These are phyloP conservation scores for Lynx canadensis DNA, from an alignment of 2,113 vertebrate species.

Conservation along the genomic window DNA sequence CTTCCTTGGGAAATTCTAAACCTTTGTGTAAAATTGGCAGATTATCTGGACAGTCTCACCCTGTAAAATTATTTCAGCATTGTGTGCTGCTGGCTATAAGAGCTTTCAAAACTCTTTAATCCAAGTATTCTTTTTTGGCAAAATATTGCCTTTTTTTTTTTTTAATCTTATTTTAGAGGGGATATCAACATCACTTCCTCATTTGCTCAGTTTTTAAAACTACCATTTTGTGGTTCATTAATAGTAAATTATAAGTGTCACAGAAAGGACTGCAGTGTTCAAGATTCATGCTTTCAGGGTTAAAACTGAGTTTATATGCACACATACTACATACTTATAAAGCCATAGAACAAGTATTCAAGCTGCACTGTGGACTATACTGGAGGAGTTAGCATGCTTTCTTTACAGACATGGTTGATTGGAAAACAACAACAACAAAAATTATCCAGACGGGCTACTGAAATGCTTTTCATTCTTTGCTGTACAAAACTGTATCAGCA, in stretches of 20 bases:
- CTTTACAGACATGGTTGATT: slow-evolving; percentile 65
- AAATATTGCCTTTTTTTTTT: slow-evolving; percentile 35
- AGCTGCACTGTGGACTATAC: background rate
- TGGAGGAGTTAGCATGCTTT: slow-evolving; percentile 12
- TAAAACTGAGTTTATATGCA: slow-evolving; percentile 45
- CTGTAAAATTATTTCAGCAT: slow-evolving; percentile 37
- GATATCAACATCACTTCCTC: background rate
- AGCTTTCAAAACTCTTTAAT: slow-evolving; percentile 48
- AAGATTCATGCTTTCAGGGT: background rate
- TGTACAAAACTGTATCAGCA: slow-evolving; percentile 53
- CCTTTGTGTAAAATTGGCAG: slow-evolving; percentile 44
- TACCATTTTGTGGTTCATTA: slow-evolving; percentile 32
- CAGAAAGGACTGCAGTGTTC: slow-evolving; percentile 43
- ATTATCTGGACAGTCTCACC: slow-evolving; percentile 31
- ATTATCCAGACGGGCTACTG: slow-evolving; percentile 38
- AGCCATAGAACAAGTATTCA: slow-evolving; percentile 9
- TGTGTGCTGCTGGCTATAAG: background rate
- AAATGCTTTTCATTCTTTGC: slow-evolving; percentile 49
- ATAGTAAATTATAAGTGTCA: slow-evolving; percentile 18
- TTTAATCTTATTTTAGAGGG: slow-evolving; percentile 34
- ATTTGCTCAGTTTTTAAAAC: slow-evolving; percentile 48
- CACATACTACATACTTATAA: background rate
- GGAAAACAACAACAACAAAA: slow-evolving; percentile 59
- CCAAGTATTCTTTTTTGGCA: background rate
- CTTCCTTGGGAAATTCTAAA: slow-evolving; percentile 58